These are phyloP conservation scores for Protonibea diacanthus DNA, from an alignment of 2,797 vertebrate species.

Conservation along the genomic window DNA sequence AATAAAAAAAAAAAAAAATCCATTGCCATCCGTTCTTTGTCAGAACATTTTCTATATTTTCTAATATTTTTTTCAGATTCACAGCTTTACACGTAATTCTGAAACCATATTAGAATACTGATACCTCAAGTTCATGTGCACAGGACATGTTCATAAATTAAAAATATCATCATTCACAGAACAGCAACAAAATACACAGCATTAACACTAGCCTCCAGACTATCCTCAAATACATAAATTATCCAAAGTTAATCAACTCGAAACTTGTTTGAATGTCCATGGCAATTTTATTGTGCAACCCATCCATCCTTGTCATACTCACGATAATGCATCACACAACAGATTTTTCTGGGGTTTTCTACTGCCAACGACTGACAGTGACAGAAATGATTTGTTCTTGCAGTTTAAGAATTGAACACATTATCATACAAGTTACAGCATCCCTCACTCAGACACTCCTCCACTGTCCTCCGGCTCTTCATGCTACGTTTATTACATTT, in stretches of 20 bases:
- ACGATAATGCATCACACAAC: constrained; percentile 33
- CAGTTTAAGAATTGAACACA: constrained; percentile 11
- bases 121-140: constrained; percentile 26
- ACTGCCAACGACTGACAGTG: constrained; percentile 23
- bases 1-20: neutral
- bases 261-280: constrained; percentile 53
- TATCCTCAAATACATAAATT: constrained; percentile 44
- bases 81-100: neutral
- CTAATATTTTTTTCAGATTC: neutral
- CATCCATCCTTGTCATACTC: constrained; percentile 41
- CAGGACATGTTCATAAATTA: constrained; percentile 41
- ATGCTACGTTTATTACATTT: neutral
- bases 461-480: neutral
- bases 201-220: constrained; percentile 37
- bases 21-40: neutral
- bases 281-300: constrained; percentile 56
- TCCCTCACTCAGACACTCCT: neutral
- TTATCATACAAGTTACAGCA: constrained; percentile 7
- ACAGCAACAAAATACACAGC: constrained; percentile 42
- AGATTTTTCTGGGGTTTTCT: constrained; percentile 9
- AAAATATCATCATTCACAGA: constrained; percentile 38
- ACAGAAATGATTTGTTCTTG: constrained; percentile 19
- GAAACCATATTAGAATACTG: constrained; percentile 15
- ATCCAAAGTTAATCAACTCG: constrained; percentile 58
- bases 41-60: neutral